Base-by-base conservation (phyloP, 2,888 invertebrate genomes). In the Meandrusa payeni region DNA sequence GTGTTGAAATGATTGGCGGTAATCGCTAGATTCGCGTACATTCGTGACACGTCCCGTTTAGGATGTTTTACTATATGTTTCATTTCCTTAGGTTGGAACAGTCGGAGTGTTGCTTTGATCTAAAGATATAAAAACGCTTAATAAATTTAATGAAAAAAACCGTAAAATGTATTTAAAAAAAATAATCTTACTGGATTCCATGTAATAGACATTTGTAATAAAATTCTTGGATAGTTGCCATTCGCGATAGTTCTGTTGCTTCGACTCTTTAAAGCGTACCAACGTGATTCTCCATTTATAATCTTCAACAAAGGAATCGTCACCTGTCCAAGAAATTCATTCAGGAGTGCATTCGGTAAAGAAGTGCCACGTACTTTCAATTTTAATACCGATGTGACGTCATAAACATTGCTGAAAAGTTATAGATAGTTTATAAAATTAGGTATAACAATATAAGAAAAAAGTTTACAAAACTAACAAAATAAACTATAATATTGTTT, bases 211-310 rank as follows among this genome's bases (percentile, higher is more conserved):
- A 85, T 78, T 47, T 83, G 74, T 41, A 87, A 48, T 5, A 69
- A 58, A 5, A 87, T 59, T 53, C 86, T 68, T 0, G 86, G 86
- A 45, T 74, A 82, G 47, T 80, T 82, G 10, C 85, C 85, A 52
- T 62, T 77, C 0, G 86, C 82, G 9, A 59, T 63, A 26, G 54
- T 63, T 22, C 76, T 59, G 50, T 72, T 79, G 29, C 48, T 62
- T 46, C 54, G 69, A 44, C 81, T 74, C 47, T 87, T 87, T 2
- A 87, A 54, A 0, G 76, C 82, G 48, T 75, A 82, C 86, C 85
- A 86, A 0, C 72, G 65, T 23, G 57, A 48, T 43, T 75, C 72
- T 1, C 73, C 73, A 22, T 75, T 75, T 1, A 47, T 48, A 46
- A 85, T 70, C 47, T 72, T 69, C 1, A 83, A 61, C 24, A 87